phyloP scores from a whole-genome alignment of 2,113 vertebrate genomes.

The Cervus canadensis region DNA sequence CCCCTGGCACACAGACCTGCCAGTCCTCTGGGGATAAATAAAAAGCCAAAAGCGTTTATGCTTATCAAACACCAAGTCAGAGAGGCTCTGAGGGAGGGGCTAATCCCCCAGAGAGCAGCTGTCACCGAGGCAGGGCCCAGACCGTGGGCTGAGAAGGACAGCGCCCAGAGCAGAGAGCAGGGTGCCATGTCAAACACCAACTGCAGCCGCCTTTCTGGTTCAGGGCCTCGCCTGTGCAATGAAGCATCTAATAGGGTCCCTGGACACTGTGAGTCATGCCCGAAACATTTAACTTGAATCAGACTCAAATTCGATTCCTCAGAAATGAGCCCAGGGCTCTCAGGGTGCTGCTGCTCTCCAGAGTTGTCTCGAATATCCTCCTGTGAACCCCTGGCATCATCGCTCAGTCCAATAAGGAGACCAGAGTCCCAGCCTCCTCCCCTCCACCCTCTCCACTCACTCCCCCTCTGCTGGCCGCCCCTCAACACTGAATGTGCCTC shows the following conservation, averaged over 20 bases:
- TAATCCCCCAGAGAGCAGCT: too few species aligned
- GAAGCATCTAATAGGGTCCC: neutral
- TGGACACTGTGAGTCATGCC: neutral
- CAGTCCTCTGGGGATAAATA: neutral
- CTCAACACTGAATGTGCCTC: neutral
- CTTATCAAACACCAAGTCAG: neutral
- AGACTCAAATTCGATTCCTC: neutral
- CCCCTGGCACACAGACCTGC: neutral
- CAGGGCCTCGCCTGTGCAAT: neutral
- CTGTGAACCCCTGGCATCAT: fast-evolving
- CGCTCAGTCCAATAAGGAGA: neutral
- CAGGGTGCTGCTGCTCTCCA: neutral
- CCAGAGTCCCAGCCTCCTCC: neutral
- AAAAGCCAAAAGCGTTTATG: neutral
- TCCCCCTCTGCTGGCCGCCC: neutral
- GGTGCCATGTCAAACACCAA: fast-evolving
- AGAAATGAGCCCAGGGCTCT: neutral
- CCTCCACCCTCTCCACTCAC: neutral
- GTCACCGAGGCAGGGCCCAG: neutral
- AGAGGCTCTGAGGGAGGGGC: neutral
- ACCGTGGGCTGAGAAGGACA: neutral
- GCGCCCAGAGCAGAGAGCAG: neutral
- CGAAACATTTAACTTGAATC: neutral
- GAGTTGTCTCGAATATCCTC: neutral
- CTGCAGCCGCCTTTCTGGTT: neutral